Evolutionary conservation across 2,797 vertebrate genomes (phyloP).

Genomic region (Notamacropus eugenii): DNA sequence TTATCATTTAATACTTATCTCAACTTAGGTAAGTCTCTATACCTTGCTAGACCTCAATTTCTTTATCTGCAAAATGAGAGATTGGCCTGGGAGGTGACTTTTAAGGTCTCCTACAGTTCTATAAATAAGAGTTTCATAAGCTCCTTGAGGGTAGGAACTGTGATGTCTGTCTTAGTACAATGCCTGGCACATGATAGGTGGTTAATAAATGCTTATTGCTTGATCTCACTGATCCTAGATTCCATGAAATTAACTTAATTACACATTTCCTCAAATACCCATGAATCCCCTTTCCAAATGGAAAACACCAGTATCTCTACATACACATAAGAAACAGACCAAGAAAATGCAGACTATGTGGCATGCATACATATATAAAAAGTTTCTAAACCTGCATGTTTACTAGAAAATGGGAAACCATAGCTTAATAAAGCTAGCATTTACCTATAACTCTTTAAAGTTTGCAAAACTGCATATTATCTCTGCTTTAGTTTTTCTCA

Average conservation of each 20-base stretch:
- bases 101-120: background rate
- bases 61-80: background rate
- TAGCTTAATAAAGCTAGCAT: background rate
- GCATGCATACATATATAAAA: background rate
- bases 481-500: background rate
- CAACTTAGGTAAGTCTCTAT: background rate
- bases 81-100: background rate
- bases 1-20: background rate
- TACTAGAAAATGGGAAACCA: background rate
- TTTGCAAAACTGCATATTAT: background rate
- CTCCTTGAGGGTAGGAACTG: background rate
- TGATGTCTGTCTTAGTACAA: background rate
- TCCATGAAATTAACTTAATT: background rate
- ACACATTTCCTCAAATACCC: background rate
- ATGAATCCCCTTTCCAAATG: background rate
- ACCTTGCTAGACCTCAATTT: background rate
- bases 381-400: background rate
- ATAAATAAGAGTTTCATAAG: background rate
- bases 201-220: background rate
- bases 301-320: background rate
- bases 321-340: background rate
- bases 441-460: background rate
- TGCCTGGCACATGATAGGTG: background rate
- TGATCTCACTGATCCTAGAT: background rate
- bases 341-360: background rate